Base-by-base conservation (phyloP, 1,140 invertebrate genomes). In the Drosophila setifemur region DNA sequence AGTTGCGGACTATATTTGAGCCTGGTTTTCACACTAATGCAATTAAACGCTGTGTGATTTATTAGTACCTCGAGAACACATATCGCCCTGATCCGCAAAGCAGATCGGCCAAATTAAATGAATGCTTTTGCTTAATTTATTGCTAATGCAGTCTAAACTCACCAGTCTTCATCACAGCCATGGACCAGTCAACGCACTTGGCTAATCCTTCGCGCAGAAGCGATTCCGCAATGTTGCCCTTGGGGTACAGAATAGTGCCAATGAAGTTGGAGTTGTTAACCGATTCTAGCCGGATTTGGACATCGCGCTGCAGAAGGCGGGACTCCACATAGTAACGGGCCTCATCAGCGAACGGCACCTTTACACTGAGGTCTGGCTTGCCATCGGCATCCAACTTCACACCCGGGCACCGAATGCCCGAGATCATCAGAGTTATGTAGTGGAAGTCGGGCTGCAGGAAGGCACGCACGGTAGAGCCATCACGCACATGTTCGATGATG, bases 161-260 rank as follows among this genome's bases (percentile, higher is more conserved):
- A 93, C 93, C 94, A 42, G 93, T 92, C 89, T 96, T 96, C 81
- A 98, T 96, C 28, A 96, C 94, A 19, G 94, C 95, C 91, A 99
- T 96, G 5, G 97, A 98, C 98, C 98, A 99, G 89, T 99, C 98
- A n/a, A 99, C 97, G 89, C 98, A 99, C 87, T 94, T 95, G 0
- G 97, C 98, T 85, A 98, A 97, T 16, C 98, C 98, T 91, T 98
- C 96, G 42, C 91, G 94, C 43, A 99, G 89, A 31, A 99, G 91
- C 35, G 95, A 92, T 89, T 99, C 98, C 0, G 98, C 98, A 91
- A 99, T 99, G 86, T 99, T 99, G 92, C 97, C 91, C 82, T 93
- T 94, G 1, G 98, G 98, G 92, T 99, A 98, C 26, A 98, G 77
- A 69, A 99, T 95, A n/a, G 96, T 97, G 14, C 98, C 98, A 67